phyloP scores from a whole-genome alignment of 2,888 invertebrate genomes.

The Pyrgus malvae region DNA sequence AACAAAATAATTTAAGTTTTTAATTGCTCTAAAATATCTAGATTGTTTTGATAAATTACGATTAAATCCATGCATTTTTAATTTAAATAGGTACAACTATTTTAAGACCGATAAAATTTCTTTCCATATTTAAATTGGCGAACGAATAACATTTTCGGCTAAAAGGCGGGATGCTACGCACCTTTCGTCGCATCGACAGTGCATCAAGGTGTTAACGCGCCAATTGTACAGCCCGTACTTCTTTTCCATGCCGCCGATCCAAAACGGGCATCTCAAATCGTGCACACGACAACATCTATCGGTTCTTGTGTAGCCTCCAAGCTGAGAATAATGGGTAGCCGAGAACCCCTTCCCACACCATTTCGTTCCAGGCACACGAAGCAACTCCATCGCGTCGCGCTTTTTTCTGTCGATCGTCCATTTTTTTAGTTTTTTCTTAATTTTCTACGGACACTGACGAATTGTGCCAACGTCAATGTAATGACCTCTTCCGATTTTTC shows the following conservation, averaged over 20 bases:
- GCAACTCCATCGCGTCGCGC: slow-evolving; percentile 82
- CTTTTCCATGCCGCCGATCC: slow-evolving; percentile 91
- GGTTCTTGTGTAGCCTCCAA: slow-evolving; percentile 91
- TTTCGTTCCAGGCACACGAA: slow-evolving; percentile 94
- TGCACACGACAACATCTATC: slow-evolving; percentile 95
- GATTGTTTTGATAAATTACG: not conserved
- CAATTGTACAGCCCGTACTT: slow-evolving; percentile 94
- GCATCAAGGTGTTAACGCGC: slow-evolving; percentile 94
- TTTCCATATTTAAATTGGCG: no score
- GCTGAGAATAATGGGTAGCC: slow-evolving; percentile 89
- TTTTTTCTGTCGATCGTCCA: slow-evolving; percentile 58
- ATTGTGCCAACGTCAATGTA: slow-evolving; percentile 33
- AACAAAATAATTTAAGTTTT: not conserved
- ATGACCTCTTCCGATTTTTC: slow-evolving; percentile 39
- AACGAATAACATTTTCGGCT: not conserved
- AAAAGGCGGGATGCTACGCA: slow-evolving; percentile 60
- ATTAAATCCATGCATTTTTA: not conserved
- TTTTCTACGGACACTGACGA: slow-evolving; percentile 31
- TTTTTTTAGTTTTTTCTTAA: slow-evolving; percentile 30
- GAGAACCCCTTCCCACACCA: slow-evolving; percentile 96
- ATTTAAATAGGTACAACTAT: not conserved
- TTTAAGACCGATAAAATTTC: no score
- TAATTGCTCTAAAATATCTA: not conserved
- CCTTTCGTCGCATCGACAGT: slow-evolving; percentile 96
- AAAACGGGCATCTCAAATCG: slow-evolving; percentile 91